Conservation (phyloP, 2,797 vertebrate species). For the Eulemur albifrons region DNA sequence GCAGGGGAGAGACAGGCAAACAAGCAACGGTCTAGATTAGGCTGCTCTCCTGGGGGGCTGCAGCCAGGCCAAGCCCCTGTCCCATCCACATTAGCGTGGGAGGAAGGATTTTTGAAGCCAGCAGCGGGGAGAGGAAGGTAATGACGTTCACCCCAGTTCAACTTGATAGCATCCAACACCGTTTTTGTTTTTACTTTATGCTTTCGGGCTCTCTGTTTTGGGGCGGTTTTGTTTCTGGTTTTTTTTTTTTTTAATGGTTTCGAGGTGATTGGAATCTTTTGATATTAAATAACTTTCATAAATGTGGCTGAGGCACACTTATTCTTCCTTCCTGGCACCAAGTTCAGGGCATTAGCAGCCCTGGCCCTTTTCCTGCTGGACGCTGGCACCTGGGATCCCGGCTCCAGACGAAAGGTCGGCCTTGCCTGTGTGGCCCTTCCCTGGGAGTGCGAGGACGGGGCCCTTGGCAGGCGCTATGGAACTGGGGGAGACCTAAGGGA, state of each 20-base stretch:
- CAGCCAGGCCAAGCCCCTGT: neutral
- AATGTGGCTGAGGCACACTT: neutral
- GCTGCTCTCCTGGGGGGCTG: rapidly evolving
- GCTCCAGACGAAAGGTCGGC: neutral
- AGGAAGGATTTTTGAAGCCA: neutral
- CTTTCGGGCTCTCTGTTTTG: neutral
- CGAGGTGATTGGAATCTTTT: neutral
- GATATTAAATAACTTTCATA: neutral
- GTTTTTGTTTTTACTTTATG: neutral
- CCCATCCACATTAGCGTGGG: neutral
- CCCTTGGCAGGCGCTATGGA: neutral
- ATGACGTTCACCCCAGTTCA: rapidly evolving
- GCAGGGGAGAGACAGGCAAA: neutral
- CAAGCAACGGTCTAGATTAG: rapidly evolving
- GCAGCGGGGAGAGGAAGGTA: neutral
- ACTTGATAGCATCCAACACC: neutral
- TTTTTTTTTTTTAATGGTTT: neutral
- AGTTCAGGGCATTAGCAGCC: neutral
- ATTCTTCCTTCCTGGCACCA: neutral
- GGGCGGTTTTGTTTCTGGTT: neutral
- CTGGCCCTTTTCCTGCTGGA: neutral
- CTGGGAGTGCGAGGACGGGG: too few relatives aligned
- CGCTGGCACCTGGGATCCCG: neutral
- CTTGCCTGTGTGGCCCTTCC: neutral
- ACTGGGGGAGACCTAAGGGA: rapidly evolving